phyloP scores from a whole-genome alignment of 2,888 invertebrate genomes.

The Epistrophella euchroma region DNA sequence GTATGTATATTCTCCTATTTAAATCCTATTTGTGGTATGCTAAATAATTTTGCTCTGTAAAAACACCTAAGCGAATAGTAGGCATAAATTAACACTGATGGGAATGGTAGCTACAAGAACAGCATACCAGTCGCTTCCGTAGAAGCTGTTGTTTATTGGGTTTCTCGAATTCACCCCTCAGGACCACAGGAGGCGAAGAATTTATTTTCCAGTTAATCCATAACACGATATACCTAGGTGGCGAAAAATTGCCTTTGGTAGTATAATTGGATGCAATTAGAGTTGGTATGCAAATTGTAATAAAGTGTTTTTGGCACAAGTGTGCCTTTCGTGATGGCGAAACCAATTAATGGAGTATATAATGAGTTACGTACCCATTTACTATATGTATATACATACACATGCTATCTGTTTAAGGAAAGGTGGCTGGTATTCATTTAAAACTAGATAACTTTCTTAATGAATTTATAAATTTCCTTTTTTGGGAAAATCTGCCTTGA shows the following conservation, averaged over 20 bases:
- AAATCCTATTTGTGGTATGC: slow-evolving; percentile 38
- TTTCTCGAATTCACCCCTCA: slow-evolving; percentile 37
- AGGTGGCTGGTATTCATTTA: slow-evolving; percentile 29
- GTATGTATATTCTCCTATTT: slow-evolving; percentile 16
- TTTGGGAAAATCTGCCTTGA: no score
- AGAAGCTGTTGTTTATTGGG: slow-evolving; percentile 36
- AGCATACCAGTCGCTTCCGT: neutral
- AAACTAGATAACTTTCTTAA: slow-evolving; percentile 51
- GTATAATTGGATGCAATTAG: slow-evolving; percentile 72
- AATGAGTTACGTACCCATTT: neutral
- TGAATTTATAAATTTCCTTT: slow-evolving; percentile 60
- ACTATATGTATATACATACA: neutral
- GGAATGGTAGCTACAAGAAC: slow-evolving; percentile 26
- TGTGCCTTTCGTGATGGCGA: slow-evolving; percentile 10
- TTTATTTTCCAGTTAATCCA: slow-evolving; percentile 53
- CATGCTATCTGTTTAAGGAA: slow-evolving; percentile 2
- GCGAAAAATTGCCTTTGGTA: slow-evolving; percentile 65
- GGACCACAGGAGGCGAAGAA: slow-evolving; percentile 26
- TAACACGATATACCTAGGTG: slow-evolving; percentile 40
- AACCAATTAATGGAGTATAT: neutral
- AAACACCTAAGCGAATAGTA: slow-evolving; percentile 51
- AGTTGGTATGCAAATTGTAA: slow-evolving; percentile 67
- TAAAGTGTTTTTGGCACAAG: slow-evolving; percentile 53
- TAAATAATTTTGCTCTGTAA: slow-evolving; percentile 49
- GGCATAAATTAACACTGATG: slow-evolving; percentile 48